Conservation (phyloP, 2,797 vertebrate species). For the Phoebastria nigripes region DNA sequence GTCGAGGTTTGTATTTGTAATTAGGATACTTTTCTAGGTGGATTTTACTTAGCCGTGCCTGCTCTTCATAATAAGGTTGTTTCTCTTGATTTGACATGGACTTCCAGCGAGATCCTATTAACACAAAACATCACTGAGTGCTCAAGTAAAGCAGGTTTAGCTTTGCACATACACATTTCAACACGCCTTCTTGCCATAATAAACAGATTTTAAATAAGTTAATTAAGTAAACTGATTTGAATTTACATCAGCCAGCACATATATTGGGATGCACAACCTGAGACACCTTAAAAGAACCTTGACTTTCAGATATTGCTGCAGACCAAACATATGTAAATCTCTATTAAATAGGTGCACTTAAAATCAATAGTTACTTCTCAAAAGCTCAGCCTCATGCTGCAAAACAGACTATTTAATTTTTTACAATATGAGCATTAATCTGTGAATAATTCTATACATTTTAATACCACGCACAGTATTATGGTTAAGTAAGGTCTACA, state of each 20-base stretch:
- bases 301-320: not conserved
- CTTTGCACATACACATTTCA: not conserved
- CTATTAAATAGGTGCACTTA: not conserved
- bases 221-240: not conserved
- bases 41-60: slow-evolving; percentile 97
- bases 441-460: not conserved
- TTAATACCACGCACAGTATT: not conserved
- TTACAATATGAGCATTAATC: not conserved
- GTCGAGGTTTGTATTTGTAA: slow-evolving; percentile 99
- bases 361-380: not conserved
- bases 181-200: not conserved
- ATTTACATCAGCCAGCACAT: not conserved
- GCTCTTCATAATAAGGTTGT: slow-evolving; percentile 98
- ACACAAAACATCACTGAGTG: slow-evolving; percentile 23
- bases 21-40: slow-evolving; percentile 99
- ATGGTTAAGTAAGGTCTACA: not conserved
- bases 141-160: not conserved
- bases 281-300: not conserved
- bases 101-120: slow-evolving; percentile 95
- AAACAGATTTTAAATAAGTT: not conserved
- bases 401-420: not conserved
- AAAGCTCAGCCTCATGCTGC: not conserved
- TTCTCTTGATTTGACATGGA: slow-evolving; percentile 99
- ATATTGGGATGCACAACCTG: not conserved
- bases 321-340: not conserved